Evolutionary conservation across 1,140 invertebrate species (phyloP), one percentile per base, ranked within the genome.

Genomic region (Nymphalis io): DNA sequence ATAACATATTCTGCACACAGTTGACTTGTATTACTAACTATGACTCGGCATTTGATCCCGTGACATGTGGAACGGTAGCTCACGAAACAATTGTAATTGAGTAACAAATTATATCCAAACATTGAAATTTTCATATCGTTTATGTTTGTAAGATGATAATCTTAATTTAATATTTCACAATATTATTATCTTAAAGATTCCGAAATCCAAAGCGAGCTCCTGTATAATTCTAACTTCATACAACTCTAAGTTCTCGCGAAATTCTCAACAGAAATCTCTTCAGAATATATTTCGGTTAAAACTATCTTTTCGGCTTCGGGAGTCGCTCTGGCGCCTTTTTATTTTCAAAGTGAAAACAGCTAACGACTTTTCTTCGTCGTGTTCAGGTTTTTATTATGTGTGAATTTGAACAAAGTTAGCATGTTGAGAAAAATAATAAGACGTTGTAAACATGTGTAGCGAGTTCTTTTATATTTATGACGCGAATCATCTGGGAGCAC

Each of bases 271-370:
- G 51, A 27, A 55, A 55, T 55, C 51, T 55, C 13, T 27, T 55
- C 23, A 55, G 51, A 55, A 55, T 55, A 55, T 55, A 55, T 55
- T 55, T 27, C 20, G 51, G 51, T 55, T 55, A n/a, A 55, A 55
- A 55, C 51, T 55, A 55, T 55, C 51, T 23, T 55, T 55, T 55
- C 12, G 51, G 13, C 15, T 55, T 33, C 51, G 51, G 13, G 23
- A 55, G 51, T 55, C 51, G 51, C 23, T 55, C 6, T 3, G 51
- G 6, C 51, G 51, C 23, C 51, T 55, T 55, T 55, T 55, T 55
- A 27, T 55, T 55, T 27, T 21, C 51, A 27, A 55, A 55, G 51
- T 55, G 51, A 55, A 55, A 55, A 55, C 51, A 55, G 23, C 20
- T 55, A 55, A 27, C 13, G 51, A 27, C 51, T 55, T 27, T 55